Conservation (phyloP, 2,888 invertebrate species). For the Cheilosia variabilis region DNA sequence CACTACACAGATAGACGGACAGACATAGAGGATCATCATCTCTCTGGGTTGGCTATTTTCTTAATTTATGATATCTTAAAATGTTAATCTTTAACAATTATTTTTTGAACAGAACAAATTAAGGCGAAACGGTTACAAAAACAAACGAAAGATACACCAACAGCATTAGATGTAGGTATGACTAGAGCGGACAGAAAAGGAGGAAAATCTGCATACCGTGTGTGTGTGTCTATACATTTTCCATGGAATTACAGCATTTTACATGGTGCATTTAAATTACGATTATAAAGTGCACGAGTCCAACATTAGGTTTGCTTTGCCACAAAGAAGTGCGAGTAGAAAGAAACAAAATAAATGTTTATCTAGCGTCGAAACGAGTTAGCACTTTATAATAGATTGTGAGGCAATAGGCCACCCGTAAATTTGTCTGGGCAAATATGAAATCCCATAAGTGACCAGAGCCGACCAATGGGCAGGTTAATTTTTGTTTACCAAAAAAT, state of each 20-base stretch:
- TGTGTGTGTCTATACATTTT: conserved; percentile 37
- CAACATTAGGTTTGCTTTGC: conserved; percentile 51
- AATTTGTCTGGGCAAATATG: conserved; percentile 13
- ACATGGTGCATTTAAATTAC: conserved; percentile 70
- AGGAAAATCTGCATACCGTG: conserved; percentile 32
- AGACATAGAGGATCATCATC: conserved; percentile 51
- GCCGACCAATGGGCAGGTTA: no score
- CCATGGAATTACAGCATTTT: conserved; percentile 60
- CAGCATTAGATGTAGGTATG: conserved; percentile 50
- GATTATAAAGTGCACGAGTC: conserved; percentile 72
- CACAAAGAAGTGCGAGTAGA: conserved; percentile 53
- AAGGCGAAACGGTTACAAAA: conserved; percentile 65
- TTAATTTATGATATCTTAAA: conserved; percentile 74
- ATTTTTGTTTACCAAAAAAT: no score
- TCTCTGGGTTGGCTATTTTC: not conserved
- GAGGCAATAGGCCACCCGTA: conserved; percentile 58
- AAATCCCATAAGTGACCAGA: not conserved
- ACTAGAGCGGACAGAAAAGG: conserved; percentile 12
- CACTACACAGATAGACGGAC: conserved; percentile 25
- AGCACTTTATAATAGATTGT: conserved; percentile 22
- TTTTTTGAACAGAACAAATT: conserved; percentile 75
- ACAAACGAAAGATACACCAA: not conserved
- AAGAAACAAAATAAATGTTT: conserved; percentile 15
- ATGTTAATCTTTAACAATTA: conserved; percentile 75
- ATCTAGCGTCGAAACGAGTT: conserved; percentile 50